A percentile compares a stretch with the other conserved stretches of the same genome.
Evolutionary conservation across 2,888 invertebrate genomes (phyloP).

Genomic region (Argyra leucocephala): DNA sequence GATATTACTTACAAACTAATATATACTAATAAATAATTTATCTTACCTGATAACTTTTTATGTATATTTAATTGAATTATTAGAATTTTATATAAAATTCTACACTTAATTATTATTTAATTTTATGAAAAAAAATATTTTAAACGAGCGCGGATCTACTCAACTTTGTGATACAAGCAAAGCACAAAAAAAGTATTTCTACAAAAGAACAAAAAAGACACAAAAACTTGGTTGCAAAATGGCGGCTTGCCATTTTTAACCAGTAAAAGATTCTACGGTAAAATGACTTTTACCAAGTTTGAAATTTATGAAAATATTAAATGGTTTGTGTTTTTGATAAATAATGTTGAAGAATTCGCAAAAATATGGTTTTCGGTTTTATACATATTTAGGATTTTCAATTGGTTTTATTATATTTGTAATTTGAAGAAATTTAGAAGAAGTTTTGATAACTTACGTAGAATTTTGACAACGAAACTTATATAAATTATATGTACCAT

Average conservation of each 20-base stretch:
- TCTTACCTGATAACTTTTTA: not conserved
- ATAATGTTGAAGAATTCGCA: not conserved
- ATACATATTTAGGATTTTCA: too few species aligned
- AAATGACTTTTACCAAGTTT: not conserved
- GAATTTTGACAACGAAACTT: too few species aligned
- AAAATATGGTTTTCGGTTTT: too few species aligned
- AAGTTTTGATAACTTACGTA: too few species aligned
- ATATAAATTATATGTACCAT: too few species aligned
- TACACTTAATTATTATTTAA: not conserved
- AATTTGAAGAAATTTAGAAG: too few species aligned
- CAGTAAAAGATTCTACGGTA: not conserved
- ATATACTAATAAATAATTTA: not conserved
- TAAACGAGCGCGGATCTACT: not conserved
- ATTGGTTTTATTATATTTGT: too few species aligned
- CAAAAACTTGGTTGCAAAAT: constrained; percentile 6
- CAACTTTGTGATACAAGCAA: constrained; percentile 3
- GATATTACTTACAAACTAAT: not conserved
- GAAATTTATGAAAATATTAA: not conserved
- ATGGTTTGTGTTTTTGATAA: not conserved
- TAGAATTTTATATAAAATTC: not conserved
- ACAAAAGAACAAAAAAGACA: too few species aligned
- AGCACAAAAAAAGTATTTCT: constrained; percentile 2
- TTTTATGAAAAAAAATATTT: not conserved
- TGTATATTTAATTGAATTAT: not conserved
- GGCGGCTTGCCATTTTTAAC: not conserved